Conservation (phyloP, 2,888 invertebrate species). For the Synergus gifuensis region DNA sequence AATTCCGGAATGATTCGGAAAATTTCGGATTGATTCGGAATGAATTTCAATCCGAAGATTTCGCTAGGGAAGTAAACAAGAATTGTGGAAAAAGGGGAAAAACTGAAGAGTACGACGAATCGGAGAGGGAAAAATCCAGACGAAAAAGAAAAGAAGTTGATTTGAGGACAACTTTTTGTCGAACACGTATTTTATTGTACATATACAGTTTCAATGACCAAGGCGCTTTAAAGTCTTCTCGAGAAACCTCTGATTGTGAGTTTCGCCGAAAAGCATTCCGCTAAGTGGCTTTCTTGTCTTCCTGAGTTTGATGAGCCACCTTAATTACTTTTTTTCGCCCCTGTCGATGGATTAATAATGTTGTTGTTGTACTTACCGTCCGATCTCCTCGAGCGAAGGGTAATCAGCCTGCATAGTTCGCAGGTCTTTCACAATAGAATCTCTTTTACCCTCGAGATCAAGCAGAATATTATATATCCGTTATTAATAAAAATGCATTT, state of each 20-base stretch:
- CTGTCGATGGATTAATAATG: background rate
- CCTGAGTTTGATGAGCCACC: background rate
- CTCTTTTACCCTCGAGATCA: background rate
- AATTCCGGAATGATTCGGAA: no score
- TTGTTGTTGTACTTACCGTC: background rate
- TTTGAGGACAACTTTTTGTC: constrained; percentile 19
- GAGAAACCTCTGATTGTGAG: background rate
- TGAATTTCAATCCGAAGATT: no score
- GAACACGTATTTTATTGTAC: background rate
- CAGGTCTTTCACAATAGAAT: background rate
- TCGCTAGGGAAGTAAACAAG: no score
- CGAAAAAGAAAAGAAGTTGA: background rate
- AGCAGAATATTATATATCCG: background rate
- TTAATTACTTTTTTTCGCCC: background rate
- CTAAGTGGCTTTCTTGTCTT: constrained; percentile 21
- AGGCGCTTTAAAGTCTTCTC: background rate
- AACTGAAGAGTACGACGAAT: no score
- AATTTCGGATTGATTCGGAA: no score
- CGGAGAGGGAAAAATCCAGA: background rate
- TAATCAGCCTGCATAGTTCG: background rate
- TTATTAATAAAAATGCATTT: background rate
- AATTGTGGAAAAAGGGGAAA: no score
- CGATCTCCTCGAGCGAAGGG: background rate
- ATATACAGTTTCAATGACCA: background rate
- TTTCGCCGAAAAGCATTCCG: background rate